Evolutionary conservation across 1,140 invertebrate genomes (phyloP), one percentile per base, ranked within the genome.

Genomic region (Sycobia sp.): DNA sequence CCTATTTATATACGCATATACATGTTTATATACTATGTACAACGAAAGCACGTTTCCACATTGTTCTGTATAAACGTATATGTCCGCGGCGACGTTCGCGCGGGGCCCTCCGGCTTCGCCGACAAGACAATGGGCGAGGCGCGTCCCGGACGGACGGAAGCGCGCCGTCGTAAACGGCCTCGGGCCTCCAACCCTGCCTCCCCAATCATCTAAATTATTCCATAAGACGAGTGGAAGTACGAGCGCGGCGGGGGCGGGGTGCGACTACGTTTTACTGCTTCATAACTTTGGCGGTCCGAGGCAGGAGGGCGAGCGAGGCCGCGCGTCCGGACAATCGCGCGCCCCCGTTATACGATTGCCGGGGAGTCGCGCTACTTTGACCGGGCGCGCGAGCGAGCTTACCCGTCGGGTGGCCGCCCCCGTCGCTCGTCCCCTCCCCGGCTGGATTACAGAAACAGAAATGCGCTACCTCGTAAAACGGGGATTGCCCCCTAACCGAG

Each of bases 181-280:
- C 29, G 29, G 65, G 67, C 29, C 1, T 67, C 75, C 73, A 74
- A 61, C 66, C 66, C 61, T 67, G 79, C 79, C 58, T 36, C 67
- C 73, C 69, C 77, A 81, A 80, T 81, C 76, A 77, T 80, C 74
- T 76, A 76, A 79, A 81, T 81, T 79, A 79, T 81, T 81, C 73
- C 74, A 76, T 75, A 79, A 65, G 46, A 60, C 23, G 43, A 29
- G 47, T n/a, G 43, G 69, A 68, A 64, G 61, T 69, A 56, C 51
- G 60, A 61, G 54, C 41, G 54, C 36, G 18, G 16, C 43, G 43
- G 41, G 70, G 68, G 58, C 46, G 68, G 55, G 56, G 61, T 46
- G 51, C 18, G 57, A 58, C 55, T 67, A 60, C 66, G 62, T 67
- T 81, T 80, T 81, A 82, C 73, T 80, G 80, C 79, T 80, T 82